Evolutionary conservation across 2,113 vertebrate species (phyloP).

Genomic region (Herpetotheres cachinnans): DNA sequence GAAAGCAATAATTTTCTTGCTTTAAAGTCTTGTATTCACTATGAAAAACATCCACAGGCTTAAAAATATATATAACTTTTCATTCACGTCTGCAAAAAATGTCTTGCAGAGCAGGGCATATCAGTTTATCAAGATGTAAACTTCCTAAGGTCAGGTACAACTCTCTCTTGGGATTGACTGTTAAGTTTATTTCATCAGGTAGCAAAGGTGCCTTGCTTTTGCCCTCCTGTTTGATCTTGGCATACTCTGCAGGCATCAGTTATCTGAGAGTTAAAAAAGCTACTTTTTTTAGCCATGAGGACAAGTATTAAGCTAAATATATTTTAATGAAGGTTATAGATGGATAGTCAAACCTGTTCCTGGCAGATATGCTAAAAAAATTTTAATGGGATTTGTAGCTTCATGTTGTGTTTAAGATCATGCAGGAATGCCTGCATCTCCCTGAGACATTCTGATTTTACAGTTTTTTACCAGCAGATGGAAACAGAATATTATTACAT

Average conservation of each 20-base stretch:
- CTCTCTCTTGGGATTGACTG: not conserved
- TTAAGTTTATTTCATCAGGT: not conserved
- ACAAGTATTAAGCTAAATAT: not conserved
- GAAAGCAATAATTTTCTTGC: not conserved
- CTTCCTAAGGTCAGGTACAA: not conserved
- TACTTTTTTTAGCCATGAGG: not conserved
- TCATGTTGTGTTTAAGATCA: not conserved
- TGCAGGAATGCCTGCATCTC: not conserved
- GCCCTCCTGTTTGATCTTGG: not conserved
- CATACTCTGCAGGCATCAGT: not conserved
- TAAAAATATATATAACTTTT: not conserved
- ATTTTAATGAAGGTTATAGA: not conserved
- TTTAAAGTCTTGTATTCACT: not conserved
- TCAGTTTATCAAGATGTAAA: not conserved
- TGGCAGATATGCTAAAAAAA: not conserved
- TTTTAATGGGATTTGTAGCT: not conserved
- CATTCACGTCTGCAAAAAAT: not conserved
- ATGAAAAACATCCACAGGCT: not conserved
- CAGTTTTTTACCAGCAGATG: not conserved
- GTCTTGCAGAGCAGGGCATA: not conserved
- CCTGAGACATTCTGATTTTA: not conserved
- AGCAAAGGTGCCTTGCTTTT: not conserved
- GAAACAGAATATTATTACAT: not conserved
- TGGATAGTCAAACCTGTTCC: not conserved
- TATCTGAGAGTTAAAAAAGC: not conserved